Evolutionary conservation across 2,797 vertebrate genomes (phyloP), one percentile per base, ranked within the genome.

Genomic region (Otolemur crassicaudatus): DNA sequence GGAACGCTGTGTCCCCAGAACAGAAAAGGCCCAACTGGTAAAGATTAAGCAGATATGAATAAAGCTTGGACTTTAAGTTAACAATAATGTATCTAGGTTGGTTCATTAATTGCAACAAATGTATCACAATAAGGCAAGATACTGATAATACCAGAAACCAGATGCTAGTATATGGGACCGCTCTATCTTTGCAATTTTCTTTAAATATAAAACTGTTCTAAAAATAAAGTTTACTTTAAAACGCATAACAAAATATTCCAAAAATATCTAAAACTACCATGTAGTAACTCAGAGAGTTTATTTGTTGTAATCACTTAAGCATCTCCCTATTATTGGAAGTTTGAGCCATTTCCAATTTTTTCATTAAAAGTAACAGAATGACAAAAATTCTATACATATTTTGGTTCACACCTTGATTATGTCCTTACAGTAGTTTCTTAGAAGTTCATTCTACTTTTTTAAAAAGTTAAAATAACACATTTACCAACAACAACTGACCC

Each of bases 191-290:
- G 13, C 1, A 29, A 75, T 60, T 67, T 82, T 94, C 40, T 53
- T 8, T 31, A 76, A 72, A 88, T 83, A 27, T 7, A 87, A 79
- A 87, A 87, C 20, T 49, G 5, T 63, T 93, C 72, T 81, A 77
- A 93, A 80, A 49, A n/a, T 87, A 91, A 93, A 85, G 1, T 65
- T 70, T 56, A 80, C 82, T 81, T 80, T 27, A 91, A 83, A 86
- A 70, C 76, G 13, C 4, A 43, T 49, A 81, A 23, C 31, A 85
- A 89, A 73, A 72, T 49, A n/a, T 75, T 76, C 63, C 70, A 14
- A 84, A 95, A 91, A 70, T 31, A 95, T 61, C 94, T 91, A 79
- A 72, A 93, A 94, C 79, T 23, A 19, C 19, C 14, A 73, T 4
- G 29, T 27, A 94, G 77, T 77, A 75, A 77, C n/a, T 9, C 46